These are phyloP conservation scores for Tiliacea aurago DNA, from an alignment of 2,888 invertebrate genomes.

Conservation along the genomic window DNA sequence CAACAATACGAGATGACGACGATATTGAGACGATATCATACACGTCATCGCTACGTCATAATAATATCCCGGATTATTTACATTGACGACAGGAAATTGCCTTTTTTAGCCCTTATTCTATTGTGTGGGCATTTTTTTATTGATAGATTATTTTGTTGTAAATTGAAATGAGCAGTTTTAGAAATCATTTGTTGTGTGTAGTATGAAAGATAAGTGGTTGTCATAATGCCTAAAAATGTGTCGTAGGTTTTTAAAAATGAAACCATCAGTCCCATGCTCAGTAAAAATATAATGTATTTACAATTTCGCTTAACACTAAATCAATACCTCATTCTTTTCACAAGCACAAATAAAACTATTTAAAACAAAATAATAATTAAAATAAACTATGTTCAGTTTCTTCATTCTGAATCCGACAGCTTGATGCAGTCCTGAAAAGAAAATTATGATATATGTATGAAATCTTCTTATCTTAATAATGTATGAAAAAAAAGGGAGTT, in stretches of 20 bases:
- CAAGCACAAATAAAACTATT: constrained; percentile 67
- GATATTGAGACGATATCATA: constrained; percentile 78
- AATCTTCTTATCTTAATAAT: not conserved
- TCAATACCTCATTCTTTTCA: constrained; percentile 76
- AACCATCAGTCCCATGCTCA: constrained; percentile 29
- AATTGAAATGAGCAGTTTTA: constrained; percentile 40
- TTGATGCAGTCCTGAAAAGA: constrained; percentile 82
- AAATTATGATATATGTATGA: constrained; percentile 19
- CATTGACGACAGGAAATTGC: constrained; percentile 85
- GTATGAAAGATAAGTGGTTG: no score
- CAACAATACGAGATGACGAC: constrained; percentile 78
- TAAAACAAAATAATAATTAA: constrained; percentile 66
- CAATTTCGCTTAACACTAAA: constrained; percentile 82
- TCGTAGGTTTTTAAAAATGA: not conserved
- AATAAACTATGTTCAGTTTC: constrained; percentile 53
- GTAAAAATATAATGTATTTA: constrained; percentile 68
- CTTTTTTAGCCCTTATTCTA: constrained; percentile 70
- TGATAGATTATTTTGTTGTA: constrained; percentile 39
- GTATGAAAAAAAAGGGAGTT: not conserved
- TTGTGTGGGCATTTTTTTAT: constrained; percentile 52
- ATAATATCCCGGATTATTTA: constrained; percentile 83
- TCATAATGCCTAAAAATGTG: not conserved
- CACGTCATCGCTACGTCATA: constrained; percentile 83
- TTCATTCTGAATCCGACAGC: constrained; percentile 82
- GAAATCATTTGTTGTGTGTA: not conserved